Evolutionary conservation across 2,113 vertebrate species (phyloP), one percentile per base, ranked within the genome.

Genomic region (Myiozetetes cayanensis): DNA sequence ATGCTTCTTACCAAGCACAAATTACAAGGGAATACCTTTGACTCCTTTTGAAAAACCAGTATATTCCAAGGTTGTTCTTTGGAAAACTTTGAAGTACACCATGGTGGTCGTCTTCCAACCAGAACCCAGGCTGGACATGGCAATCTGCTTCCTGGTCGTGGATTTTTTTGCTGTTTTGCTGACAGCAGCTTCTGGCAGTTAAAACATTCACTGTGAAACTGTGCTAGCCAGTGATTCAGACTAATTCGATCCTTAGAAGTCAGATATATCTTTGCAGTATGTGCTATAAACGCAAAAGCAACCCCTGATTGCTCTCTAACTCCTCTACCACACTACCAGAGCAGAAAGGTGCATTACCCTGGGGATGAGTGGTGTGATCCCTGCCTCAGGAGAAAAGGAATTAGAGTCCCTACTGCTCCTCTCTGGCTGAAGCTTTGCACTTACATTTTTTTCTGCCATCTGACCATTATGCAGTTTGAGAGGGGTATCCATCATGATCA

Each of bases 401-500:
- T 0, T 59, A 5, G 7, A 14, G 20, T 12, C 33, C 25, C 16
- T 39, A 23, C 28, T 37, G 17, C 20, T 82, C 23, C 70, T 31
- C 14, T 63, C 20, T 47, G 47, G 22, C 58, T 47, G 21, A 65
- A 86, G 9, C 19, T 59, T 9, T 12, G 30, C 8, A 39, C 12
- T 56, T 46, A 2, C 1, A 8, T 10, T 13, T 87, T 81, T 63
- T 41, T 16, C 52, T 87, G 28, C 25, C 5, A 5, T 39, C 16
- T 65, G 59, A 84, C 19, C 21, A 8, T 31, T 22, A 8, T 27
- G 27, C 10, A 30, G 1, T 28, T 49, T 49, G 37, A 46, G 37
- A 65, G 6, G 4, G 4, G 6, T 31, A 28, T 55, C 44, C 39
- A 9, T 39, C 8, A 4, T 17, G 55, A 23, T 4, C 0, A 1